Conservation (phyloP, 1,140 invertebrate species). For the Sminthurides bifidus region DNA sequence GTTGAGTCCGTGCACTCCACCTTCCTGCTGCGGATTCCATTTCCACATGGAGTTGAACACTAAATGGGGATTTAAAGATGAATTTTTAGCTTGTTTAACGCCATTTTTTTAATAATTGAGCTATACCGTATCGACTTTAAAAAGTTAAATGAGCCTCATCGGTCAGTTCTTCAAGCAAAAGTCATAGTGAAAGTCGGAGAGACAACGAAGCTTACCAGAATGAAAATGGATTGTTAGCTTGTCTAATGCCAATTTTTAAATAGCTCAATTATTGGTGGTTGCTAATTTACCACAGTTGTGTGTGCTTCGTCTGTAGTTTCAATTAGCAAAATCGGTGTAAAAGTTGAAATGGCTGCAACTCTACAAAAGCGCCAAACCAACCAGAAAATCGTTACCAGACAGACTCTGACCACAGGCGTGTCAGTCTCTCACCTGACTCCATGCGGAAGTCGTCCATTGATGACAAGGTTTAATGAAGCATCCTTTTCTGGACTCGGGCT, state of each 20-base stretch:
- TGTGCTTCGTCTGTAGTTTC: not conserved
- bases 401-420: not conserved
- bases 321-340: not conserved
- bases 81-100: not conserved
- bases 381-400: too few relatives aligned
- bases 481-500: slow-evolving; percentile 26
- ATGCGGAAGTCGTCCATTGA: slow-evolving; percentile 32
- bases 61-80: slow-evolving; percentile 25
- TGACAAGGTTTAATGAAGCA: slow-evolving; percentile 28
- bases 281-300: not conserved
- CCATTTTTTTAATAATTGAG: not conserved
- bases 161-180: not conserved
- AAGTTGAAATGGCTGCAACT: too few relatives aligned
- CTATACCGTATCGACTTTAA: not conserved
- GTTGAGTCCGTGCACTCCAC: slow-evolving; percentile 37
- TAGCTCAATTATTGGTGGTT: not conserved
- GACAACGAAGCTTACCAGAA: not conserved
- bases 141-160: not conserved
- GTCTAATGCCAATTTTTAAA: not conserved
- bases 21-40: slow-evolving; percentile 39
- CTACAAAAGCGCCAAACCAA: too few relatives aligned
- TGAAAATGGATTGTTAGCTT: not conserved
- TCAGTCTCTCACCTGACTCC: slow-evolving; percentile 32
- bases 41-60: slow-evolving; percentile 43
- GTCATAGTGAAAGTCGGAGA: not conserved